Percentiles rank a stretch among this genome's conserved stretches.
These are phyloP conservation scores for Elaphurus davidianus DNA, from an alignment of 2,113 vertebrate species.

Conservation along the genomic window DNA sequence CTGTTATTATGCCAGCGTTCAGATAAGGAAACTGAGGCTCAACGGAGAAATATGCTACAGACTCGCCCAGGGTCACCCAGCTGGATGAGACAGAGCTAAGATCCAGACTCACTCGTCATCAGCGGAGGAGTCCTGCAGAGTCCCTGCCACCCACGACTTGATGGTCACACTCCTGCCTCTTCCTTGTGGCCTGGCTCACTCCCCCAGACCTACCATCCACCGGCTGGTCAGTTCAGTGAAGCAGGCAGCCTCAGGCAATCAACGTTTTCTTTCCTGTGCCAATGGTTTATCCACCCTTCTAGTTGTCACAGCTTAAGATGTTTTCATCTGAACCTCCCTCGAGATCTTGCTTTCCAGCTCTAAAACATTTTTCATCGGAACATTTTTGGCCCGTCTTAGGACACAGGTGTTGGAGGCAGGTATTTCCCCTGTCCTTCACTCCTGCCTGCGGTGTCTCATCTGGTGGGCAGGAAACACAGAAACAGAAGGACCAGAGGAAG, in stretches of 20 bases:
- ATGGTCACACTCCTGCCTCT: background rate
- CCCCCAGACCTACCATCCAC: background rate
- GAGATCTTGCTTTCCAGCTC: background rate
- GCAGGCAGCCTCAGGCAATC: fast-evolving
- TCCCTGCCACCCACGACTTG: fast-evolving
- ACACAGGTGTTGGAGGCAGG: fast-evolving
- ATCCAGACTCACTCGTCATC: background rate
- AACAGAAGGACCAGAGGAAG: background rate
- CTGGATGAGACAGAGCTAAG: background rate
- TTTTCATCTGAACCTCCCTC: background rate
- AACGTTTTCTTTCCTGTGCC: background rate
- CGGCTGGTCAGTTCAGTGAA: background rate
- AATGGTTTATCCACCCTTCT: background rate
- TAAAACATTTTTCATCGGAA: background rate
- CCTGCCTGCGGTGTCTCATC: fast-evolving
- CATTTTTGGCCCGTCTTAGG: background rate
- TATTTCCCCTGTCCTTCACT: background rate
- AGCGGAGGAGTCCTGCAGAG: fast-evolving
- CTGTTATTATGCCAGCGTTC: fast-evolving
- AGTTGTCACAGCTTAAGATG: fast-evolving
- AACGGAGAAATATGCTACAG: fast-evolving
- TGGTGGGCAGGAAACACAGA: background rate
- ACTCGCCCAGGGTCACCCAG: background rate
- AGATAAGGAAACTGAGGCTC: background rate
- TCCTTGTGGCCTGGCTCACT: background rate